phyloP scores from a whole-genome alignment of 2,113 vertebrate species.

The Labeo rohita region DNA sequence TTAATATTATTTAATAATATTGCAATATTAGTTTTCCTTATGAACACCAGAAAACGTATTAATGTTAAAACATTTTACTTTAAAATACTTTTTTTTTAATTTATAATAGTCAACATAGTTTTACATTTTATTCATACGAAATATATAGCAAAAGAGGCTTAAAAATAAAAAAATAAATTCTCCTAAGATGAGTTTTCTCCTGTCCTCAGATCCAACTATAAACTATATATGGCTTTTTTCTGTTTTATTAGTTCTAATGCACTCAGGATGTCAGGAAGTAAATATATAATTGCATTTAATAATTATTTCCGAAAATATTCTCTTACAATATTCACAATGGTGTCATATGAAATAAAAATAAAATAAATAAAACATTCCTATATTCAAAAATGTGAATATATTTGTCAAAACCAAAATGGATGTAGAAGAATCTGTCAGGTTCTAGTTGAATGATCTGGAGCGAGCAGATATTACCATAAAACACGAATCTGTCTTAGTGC shows the following conservation, averaged over 20 bases:
- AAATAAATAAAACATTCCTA: neutral
- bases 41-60: too few relatives aligned
- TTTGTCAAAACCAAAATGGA: constrained; percentile 65
- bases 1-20: neutral
- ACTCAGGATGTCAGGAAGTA: neutral
- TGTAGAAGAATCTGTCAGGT: constrained; percentile 63
- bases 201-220: too few relatives aligned
- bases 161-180: neutral
- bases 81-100: neutral
- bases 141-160: too few relatives aligned
- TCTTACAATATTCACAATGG: neutral
- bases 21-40: too few relatives aligned
- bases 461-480: constrained; percentile 67
- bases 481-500: constrained; percentile 64
- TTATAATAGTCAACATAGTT: neutral
- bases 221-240: too few relatives aligned
- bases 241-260: neutral
- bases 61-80: neutral
- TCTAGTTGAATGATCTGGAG: constrained; percentile 65
- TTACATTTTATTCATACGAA: too few relatives aligned
- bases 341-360: constrained; percentile 41
- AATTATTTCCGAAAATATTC: constrained; percentile 28
- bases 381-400: constrained; percentile 58
- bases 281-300: constrained; percentile 2
- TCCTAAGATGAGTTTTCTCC: too few relatives aligned